A percentile compares a stretch with the other conserved stretches of the same genome.
phyloP scores from a whole-genome alignment of 2,888 invertebrate species.

The Orthosia gracilis region DNA sequence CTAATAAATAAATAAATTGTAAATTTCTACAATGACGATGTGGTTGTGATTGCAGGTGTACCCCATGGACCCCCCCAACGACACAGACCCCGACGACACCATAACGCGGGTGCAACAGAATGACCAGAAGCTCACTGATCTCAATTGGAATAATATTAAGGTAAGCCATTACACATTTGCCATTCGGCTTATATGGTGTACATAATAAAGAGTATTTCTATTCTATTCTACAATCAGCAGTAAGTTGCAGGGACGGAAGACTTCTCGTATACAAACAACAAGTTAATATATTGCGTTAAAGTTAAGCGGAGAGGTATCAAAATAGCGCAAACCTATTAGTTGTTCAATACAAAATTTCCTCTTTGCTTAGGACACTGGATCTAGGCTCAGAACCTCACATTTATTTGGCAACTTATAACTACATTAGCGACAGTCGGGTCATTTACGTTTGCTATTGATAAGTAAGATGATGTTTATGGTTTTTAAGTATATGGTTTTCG shows the following conservation, averaged over 20 bases:
- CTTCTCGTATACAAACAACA: no score
- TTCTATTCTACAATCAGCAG: no score
- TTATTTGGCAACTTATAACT: background rate
- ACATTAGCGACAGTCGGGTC: background rate
- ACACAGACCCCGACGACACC: slow-evolving; percentile 98
- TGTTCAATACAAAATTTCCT: background rate
- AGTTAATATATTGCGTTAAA: background rate
- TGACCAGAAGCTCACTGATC: slow-evolving; percentile 96
- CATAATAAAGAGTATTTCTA: no score
- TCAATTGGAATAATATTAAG: slow-evolving; percentile 99
- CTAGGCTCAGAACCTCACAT: background rate
- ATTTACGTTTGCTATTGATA: no score
- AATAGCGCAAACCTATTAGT: background rate
- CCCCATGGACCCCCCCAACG: slow-evolving; percentile 99
- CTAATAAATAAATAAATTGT: no score
- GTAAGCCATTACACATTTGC: slow-evolving; percentile 84
- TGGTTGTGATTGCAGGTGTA: slow-evolving; percentile 88
- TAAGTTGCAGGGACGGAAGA: no score
- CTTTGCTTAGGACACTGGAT: background rate
- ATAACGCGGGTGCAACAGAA: slow-evolving; percentile 97
- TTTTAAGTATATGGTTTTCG: no score
- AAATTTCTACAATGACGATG: no score
- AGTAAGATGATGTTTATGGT: no score
- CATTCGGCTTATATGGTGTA: no score
- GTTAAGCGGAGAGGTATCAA: background rate